Percentiles rank a stretch among this genome's conserved stretches.
phyloP scores from a whole-genome alignment of 2,797 vertebrate genomes.

The Prunella strophiata region DNA sequence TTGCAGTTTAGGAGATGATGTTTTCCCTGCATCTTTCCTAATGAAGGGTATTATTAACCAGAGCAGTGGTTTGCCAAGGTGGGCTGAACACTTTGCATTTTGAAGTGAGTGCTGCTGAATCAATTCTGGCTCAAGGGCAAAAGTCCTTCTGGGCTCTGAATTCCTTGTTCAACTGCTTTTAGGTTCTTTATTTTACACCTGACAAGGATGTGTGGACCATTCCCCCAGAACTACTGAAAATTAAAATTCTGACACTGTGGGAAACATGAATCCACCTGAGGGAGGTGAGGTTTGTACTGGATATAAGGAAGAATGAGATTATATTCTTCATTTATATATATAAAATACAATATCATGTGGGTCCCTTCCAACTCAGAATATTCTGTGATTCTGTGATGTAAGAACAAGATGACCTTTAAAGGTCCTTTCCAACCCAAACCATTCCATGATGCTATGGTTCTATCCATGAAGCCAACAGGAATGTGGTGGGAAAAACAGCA shows the following conservation, averaged over 20 bases:
- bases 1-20: constrained; percentile 26
- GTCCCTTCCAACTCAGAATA: neutral
- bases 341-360: neutral
- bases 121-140: constrained; percentile 20
- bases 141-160: neutral
- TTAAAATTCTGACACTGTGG: neutral
- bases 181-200: neutral
- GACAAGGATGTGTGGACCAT: neutral
- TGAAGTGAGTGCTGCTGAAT: constrained; percentile 12
- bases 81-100: constrained; percentile 3
- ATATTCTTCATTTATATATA: neutral
- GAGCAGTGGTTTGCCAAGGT: neutral
- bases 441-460: neutral
- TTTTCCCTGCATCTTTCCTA: constrained; percentile 33
- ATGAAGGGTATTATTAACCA: constrained; percentile 22
- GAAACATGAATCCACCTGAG: neutral
- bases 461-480: rapidly evolving
- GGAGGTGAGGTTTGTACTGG: neutral
- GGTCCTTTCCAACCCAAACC: neutral
- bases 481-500: neutral
- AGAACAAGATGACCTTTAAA: neutral
- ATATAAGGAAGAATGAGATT: neutral
- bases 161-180: neutral
- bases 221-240: neutral
- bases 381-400: neutral